Evolutionary conservation across 2,113 vertebrate species (phyloP).

Genomic region (Danio rerio): GRCz12tu NC_133195.1:45173501-45174000

Average conservation of each 20-base stretch:
- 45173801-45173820: slow-evolving; percentile 30
- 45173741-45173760: slow-evolving; percentile 35
- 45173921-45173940: slow-evolving; percentile 29
- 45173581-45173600: background rate
- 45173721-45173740: slow-evolving; percentile 32
- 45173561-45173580: background rate
- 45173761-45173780: slow-evolving; percentile 45
- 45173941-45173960: background rate
- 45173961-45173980: background rate
- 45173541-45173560: no score
- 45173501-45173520: no score
- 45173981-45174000: background rate
- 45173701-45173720: slow-evolving; percentile 51
- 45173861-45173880: slow-evolving; percentile 57
- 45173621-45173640: background rate
- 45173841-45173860: slow-evolving; percentile 31
- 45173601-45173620: background rate
- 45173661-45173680: slow-evolving; percentile 33
- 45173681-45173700: slow-evolving; percentile 44
- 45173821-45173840: slow-evolving; percentile 20
- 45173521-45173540: no score
- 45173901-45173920: slow-evolving; percentile 33
- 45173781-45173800: slow-evolving; percentile 49
- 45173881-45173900: slow-evolving; percentile 50
- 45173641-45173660: slow-evolving; percentile 29